Percentiles rank a stretch among this genome's conserved stretches.
phyloP scores from a whole-genome alignment of 2,888 invertebrate species.

The Ectobius pallidus region DNA sequence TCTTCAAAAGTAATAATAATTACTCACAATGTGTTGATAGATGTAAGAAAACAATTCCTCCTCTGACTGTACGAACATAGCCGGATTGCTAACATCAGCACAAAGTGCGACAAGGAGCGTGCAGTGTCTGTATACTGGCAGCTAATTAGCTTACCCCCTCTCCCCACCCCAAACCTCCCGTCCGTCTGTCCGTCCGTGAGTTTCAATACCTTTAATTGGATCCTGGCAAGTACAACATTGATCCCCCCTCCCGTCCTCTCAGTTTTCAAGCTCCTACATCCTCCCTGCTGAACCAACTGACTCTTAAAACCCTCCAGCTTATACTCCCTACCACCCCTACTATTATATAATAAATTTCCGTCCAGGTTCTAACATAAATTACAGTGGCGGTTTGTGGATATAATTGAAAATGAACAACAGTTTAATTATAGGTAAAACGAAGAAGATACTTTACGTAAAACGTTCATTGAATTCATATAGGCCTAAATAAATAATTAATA shows the following conservation, averaged over 20 bases:
- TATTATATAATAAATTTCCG: slow-evolving; percentile 35
- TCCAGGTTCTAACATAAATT: slow-evolving; percentile 25
- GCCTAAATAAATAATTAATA: too few species aligned
- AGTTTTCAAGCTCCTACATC: slow-evolving; percentile 6
- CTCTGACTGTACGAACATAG: slow-evolving; percentile 33
- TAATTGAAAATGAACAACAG: too few species aligned
- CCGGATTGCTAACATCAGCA: slow-evolving; percentile 34
- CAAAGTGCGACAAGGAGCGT: not conserved
- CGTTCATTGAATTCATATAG: too few species aligned
- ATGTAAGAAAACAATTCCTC: not conserved
- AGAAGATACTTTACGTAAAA: too few species aligned
- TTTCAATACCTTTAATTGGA: slow-evolving; percentile 45
- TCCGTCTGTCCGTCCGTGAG: slow-evolving; percentile 30
- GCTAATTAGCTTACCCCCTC: slow-evolving; percentile 41
- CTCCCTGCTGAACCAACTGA: slow-evolving; percentile 21
- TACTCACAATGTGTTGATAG: too few species aligned
- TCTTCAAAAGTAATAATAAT: too few species aligned
- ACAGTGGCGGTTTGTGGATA: too few species aligned
- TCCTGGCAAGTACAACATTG: slow-evolving; percentile 41
- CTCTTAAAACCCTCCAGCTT: slow-evolving; percentile 28
- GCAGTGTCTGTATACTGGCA: slow-evolving; percentile 30
- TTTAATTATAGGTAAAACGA: too few species aligned
- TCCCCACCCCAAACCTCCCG: not conserved
- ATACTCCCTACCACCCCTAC: not conserved
- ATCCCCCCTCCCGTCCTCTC: slow-evolving; percentile 24